Percentiles rank a stretch among this genome's conserved stretches.
These are phyloP conservation scores for Torymus texanus DNA, from an alignment of 2,888 invertebrate species.

Conservation along the genomic window DNA sequence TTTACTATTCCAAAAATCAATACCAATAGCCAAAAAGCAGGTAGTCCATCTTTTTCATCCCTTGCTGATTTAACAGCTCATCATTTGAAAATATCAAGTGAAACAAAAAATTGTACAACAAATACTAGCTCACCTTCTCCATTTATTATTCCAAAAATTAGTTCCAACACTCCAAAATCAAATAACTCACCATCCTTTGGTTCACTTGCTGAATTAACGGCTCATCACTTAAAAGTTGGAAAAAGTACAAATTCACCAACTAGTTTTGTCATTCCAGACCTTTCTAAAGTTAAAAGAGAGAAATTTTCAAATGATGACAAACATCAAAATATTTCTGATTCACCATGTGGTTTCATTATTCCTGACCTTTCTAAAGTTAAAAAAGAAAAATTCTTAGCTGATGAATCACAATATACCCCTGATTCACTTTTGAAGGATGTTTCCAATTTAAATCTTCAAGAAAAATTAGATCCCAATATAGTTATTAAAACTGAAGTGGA, in stretches of 20 bases:
- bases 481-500: constrained; percentile 12
- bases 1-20: constrained; percentile 29
- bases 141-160: constrained; percentile 35
- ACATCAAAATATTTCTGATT: constrained; percentile 6
- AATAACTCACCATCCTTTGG: constrained; percentile 60
- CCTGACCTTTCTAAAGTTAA: constrained; percentile 61
- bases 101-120: constrained; percentile 10
- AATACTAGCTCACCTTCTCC: neutral
- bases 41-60: constrained; percentile 29
- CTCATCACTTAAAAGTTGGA: constrained; percentile 61
- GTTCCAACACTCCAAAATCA: constrained; percentile 12
- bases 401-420: neutral
- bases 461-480: constrained; percentile 17
- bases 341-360: constrained; percentile 61
- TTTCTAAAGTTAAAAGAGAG: constrained; percentile 55
- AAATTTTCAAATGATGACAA: neutral
- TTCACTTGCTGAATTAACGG: constrained; percentile 68
- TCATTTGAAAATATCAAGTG: constrained; percentile 46
- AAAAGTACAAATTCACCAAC: constrained; percentile 39
- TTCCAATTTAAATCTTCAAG: constrained; percentile 58
- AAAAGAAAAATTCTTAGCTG: constrained; percentile 21
- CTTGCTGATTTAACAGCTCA: constrained; percentile 44
- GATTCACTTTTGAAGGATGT: constrained; percentile 44
- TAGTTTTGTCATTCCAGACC: constrained; percentile 64
- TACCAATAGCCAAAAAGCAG: neutral